phyloP scores from a whole-genome alignment of 2,888 invertebrate genomes.

The Cephus pygmeus region DNA sequence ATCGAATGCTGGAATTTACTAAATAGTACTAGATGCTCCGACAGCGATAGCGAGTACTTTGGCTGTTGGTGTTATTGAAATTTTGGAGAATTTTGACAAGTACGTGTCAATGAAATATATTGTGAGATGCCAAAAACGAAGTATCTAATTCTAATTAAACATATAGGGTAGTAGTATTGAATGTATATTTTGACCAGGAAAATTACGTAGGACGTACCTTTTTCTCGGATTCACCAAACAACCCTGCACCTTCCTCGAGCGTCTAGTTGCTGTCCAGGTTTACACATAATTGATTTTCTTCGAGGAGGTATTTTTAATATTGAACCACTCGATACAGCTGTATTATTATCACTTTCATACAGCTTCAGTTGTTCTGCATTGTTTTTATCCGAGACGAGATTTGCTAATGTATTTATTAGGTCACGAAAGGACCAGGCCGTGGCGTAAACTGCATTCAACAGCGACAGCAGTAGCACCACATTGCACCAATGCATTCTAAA shows the following conservation, averaged over 20 bases:
- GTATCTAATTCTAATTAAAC: not conserved
- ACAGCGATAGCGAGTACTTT: not conserved
- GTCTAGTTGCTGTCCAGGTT: slow-evolving; percentile 42
- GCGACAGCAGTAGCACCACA: slow-evolving; percentile 20
- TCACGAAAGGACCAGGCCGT: slow-evolving; percentile 28
- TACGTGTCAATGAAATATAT: not conserved
- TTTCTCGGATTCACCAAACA: slow-evolving; percentile 34
- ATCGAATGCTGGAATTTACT: not conserved
- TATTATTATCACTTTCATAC: not conserved
- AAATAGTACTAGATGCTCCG: not conserved
- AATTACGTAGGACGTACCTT: not conserved
- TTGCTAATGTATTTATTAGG: slow-evolving; percentile 14
- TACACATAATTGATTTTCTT: slow-evolving; percentile 26
- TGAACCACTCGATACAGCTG: not conserved
- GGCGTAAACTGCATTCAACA: slow-evolving; percentile 14
- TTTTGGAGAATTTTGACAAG: not conserved
- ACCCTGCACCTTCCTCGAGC: slow-evolving; percentile 48
- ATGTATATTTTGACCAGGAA: too few relatives aligned
- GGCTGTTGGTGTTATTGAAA: not conserved
- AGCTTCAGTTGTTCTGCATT: not conserved
- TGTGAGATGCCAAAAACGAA: not conserved
- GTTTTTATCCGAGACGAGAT: slow-evolving; percentile 9
- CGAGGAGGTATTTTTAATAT: not conserved
- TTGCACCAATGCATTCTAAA: slow-evolving; percentile 22
- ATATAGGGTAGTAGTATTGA: not conserved